Percentiles rank a stretch among this genome's conserved stretches.
These are phyloP conservation scores for Sesamia inferens DNA, from an alignment of 2,888 invertebrate species.

Conservation along the genomic window DNA sequence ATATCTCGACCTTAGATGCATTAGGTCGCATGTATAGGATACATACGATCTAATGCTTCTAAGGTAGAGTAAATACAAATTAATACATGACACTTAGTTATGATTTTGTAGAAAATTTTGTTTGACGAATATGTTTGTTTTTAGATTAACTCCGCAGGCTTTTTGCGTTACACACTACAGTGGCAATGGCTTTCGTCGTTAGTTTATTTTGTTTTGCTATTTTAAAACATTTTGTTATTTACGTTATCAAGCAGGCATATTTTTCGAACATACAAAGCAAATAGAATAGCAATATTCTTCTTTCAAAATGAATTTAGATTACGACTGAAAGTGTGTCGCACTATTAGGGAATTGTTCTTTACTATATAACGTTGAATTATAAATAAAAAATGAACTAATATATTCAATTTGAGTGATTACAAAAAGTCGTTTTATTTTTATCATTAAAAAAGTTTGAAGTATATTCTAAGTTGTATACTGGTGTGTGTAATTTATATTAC, in stretches of 20 bases:
- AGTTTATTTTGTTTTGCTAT: too few relatives aligned
- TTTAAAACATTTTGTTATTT: not conserved
- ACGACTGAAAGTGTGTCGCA: not conserved
- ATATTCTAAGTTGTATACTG: not conserved
- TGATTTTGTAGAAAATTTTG: conserved; percentile 21
- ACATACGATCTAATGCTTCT: too few relatives aligned
- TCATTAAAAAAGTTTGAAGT: not conserved
- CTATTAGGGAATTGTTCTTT: conserved; percentile 6
- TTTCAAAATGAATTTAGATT: not conserved
- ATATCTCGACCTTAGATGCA: too few relatives aligned
- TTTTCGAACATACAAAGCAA: not conserved
- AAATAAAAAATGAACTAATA: conserved; percentile 47
- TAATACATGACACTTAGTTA: conserved; percentile 10
- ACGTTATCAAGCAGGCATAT: not conserved
- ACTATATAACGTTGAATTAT: conserved; percentile 23
- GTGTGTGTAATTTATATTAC: not conserved
- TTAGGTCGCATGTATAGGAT: too few relatives aligned
- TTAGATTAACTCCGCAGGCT: conserved; percentile 1
- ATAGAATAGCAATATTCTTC: not conserved
- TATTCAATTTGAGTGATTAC: conserved; percentile 19
- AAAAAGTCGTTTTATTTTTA: conserved; percentile 13
- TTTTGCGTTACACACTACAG: not conserved
- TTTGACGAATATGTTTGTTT: conserved; percentile 20
- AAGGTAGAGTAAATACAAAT: not conserved
- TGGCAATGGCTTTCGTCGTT: not conserved